phyloP scores from a whole-genome alignment of 1,140 invertebrate genomes.

The Liolophura sinensis region DNA sequence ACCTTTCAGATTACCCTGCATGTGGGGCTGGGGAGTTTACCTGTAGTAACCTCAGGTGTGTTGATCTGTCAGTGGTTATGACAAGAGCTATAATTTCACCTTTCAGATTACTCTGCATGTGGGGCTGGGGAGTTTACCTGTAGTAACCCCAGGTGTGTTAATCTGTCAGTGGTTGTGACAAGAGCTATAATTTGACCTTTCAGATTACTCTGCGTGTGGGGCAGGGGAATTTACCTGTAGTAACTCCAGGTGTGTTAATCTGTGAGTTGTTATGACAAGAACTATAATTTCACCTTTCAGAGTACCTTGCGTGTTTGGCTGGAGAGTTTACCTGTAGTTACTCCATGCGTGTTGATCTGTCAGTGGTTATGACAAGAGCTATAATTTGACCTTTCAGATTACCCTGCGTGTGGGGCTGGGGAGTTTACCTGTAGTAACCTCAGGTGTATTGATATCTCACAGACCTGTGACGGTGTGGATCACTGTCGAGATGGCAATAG shows the following conservation, averaged over 20 bases:
- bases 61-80: no score
- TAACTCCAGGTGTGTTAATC: constrained; percentile 66
- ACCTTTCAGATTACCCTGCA: no score
- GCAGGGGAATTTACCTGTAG: constrained; percentile 43
- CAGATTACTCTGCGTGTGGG: constrained; percentile 78
- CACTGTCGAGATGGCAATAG: constrained; percentile 79
- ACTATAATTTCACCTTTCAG: constrained; percentile 59
- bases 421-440: constrained; percentile 47
- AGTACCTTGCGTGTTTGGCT: constrained; percentile 74
- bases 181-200: no score
- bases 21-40: constrained; percentile 1
- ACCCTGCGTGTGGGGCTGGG: constrained; percentile 70
- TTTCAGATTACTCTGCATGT: no score
- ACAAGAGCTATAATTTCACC: no score
- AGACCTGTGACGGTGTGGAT: constrained; percentile 70
- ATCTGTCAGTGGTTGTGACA: no score
- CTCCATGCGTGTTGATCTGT: constrained; percentile 65
- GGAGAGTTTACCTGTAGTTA: constrained; percentile 48
- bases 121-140: no score
- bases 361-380: neutral
- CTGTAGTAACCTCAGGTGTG: no score
- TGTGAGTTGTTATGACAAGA: no score
- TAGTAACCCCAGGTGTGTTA: no score
- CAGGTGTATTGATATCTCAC: constrained; percentile 65
- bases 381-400: constrained; percentile 65